Percentiles rank a stretch among this genome's conserved stretches.
phyloP scores from a whole-genome alignment of 2,113 vertebrate genomes.

The Microcebus ravelobensis region DNA sequence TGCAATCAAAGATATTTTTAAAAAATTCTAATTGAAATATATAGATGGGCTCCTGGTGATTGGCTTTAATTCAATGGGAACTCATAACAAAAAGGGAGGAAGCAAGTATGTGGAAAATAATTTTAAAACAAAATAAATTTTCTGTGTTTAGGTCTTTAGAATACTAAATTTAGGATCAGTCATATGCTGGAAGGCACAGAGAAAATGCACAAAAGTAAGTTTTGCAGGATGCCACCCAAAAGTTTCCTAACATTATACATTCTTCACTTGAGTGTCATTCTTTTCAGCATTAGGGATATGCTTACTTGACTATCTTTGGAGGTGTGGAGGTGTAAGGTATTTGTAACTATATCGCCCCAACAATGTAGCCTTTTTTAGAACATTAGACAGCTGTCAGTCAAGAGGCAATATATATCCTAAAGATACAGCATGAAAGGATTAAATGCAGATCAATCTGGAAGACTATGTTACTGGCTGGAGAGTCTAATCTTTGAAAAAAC shows the following conservation, averaged over 20 bases:
- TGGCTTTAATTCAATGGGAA: neutral
- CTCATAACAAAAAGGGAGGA: neutral
- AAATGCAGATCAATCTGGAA: neutral
- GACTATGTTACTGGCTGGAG: neutral
- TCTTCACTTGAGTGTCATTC: neutral
- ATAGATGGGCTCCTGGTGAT: neutral
- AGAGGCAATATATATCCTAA: neutral
- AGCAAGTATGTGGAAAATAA: neutral
- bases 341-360: neutral
- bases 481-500: neutral
- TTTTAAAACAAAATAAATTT: neutral
- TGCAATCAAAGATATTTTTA: slow-evolving; percentile 51
- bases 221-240: neutral
- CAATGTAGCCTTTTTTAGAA: neutral
- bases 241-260: neutral
- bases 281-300: neutral
- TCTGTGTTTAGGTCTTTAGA: neutral
- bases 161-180: neutral
- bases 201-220: neutral
- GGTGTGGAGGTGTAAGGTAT: neutral
- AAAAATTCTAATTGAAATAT: slow-evolving; percentile 42
- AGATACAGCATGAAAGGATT: neutral
- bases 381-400: neutral
- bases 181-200: neutral
- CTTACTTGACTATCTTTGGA: neutral